Conservation (phyloP, 2,797 vertebrate genomes). For the Rousettus madagascariensis region DNA sequence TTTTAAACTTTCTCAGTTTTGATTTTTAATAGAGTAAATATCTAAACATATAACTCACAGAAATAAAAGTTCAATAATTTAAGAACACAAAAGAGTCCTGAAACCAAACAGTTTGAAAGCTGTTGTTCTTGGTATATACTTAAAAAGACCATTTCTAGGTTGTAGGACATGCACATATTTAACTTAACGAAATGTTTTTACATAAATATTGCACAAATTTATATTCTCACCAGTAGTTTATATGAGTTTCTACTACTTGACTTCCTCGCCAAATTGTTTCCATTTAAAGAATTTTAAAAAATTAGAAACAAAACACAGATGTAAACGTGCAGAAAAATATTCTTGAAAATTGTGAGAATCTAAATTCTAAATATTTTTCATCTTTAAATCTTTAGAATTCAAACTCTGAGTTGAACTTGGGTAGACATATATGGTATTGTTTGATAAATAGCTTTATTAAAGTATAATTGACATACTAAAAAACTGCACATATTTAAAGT, state of each 20-base stretch:
- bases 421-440: not conserved
- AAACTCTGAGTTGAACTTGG: not conserved
- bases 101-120: not conserved
- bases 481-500: not conserved
- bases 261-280: not conserved
- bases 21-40: not conserved
- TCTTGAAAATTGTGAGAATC: not conserved
- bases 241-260: not conserved
- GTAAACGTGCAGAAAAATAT: not conserved
- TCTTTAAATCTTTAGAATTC: conserved; percentile 38
- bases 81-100: not conserved
- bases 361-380: not conserved
- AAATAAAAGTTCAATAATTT: not conserved
- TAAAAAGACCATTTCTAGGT: not conserved
- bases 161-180: not conserved
- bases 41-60: not conserved
- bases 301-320: not conserved
- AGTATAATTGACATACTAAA: not conserved
- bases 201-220: not conserved
- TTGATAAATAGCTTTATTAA: not conserved
- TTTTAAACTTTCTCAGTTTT: not conserved
- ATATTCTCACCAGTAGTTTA: not conserved
- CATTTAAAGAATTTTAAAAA: not conserved
- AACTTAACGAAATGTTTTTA: not conserved
- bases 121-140: not conserved